Evolutionary conservation across 2,113 vertebrate genomes (phyloP).

Genomic region (Irena cyanogastra): DNA sequence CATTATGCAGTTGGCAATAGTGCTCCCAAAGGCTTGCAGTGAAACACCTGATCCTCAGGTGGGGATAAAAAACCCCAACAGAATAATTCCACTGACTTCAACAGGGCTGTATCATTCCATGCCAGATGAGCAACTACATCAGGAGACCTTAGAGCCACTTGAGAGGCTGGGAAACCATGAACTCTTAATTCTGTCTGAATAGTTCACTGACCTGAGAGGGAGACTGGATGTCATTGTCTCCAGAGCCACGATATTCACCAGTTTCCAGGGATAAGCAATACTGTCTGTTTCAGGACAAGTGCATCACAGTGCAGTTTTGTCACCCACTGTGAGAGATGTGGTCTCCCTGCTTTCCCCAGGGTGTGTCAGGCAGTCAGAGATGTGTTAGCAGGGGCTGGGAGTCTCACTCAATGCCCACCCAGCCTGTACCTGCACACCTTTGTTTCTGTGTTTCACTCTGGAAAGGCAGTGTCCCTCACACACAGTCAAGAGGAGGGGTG

Average conservation of each 20-base stretch:
- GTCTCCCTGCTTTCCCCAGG: neutral
- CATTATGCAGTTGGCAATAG: neutral
- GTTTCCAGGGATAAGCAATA: neutral
- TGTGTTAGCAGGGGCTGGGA: accelerated
- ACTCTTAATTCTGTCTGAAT: neutral
- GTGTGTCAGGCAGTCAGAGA: neutral
- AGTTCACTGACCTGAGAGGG: neutral
- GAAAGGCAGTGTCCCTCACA: neutral
- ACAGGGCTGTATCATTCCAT: neutral
- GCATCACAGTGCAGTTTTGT: accelerated
- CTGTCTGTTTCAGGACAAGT: neutral
- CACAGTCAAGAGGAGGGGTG: accelerated
- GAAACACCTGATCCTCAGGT: neutral
- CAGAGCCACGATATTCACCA: neutral
- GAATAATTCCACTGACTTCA: neutral
- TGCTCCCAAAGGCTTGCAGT: neutral
- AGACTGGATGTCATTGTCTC: neutral
- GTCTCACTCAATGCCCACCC: too few species aligned
- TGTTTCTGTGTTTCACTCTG: neutral
- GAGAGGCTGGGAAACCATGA: neutral
- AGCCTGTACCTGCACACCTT: accelerated
- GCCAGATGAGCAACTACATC: neutral
- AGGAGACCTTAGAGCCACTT: neutral
- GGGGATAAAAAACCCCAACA: neutral
- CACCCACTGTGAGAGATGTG: too few species aligned